These are phyloP conservation scores for Axea sp. DNA, from an alignment of 2,888 invertebrate species.

Conservation along the genomic window DNA sequence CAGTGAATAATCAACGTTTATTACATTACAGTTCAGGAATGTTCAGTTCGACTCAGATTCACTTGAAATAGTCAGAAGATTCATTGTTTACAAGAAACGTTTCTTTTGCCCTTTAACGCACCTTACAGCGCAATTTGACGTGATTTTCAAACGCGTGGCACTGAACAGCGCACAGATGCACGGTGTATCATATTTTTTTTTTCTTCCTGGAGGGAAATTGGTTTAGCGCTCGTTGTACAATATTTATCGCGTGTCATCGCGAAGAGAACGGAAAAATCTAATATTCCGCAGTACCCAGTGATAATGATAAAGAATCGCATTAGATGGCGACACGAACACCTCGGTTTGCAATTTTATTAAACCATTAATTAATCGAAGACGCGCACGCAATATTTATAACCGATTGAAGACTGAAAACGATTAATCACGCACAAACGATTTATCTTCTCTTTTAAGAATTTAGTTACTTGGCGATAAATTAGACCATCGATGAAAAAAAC, in stretches of 20 bases:
- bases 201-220: neutral
- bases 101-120: neutral
- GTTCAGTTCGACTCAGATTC: too few species aligned
- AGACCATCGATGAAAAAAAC: too few species aligned
- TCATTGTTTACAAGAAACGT: too few species aligned
- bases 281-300: slow-evolving; percentile 4
- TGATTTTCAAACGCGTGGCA: slow-evolving; percentile 2
- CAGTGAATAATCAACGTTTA: too few species aligned
- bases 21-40: too few species aligned
- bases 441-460: too few species aligned
- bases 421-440: slow-evolving; percentile 7
- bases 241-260: slow-evolving; percentile 19
- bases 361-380: slow-evolving; percentile 10
- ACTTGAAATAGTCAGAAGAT: too few species aligned
- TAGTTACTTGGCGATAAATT: too few species aligned
- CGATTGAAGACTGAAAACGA: slow-evolving; percentile 2
- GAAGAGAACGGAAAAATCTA: slow-evolving; percentile 7
- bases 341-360: slow-evolving; percentile 1
- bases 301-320: slow-evolving; percentile 19
- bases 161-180: neutral
- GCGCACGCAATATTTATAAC: slow-evolving; percentile 7
- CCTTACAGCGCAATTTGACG: neutral
- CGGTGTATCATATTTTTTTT: neutral
- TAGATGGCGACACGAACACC: neutral
- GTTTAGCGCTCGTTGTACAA: slow-evolving; percentile 2